Evolutionary conservation across 2,113 vertebrate species (phyloP).

Genomic region (Tautogolabrus adspersus): DNA sequence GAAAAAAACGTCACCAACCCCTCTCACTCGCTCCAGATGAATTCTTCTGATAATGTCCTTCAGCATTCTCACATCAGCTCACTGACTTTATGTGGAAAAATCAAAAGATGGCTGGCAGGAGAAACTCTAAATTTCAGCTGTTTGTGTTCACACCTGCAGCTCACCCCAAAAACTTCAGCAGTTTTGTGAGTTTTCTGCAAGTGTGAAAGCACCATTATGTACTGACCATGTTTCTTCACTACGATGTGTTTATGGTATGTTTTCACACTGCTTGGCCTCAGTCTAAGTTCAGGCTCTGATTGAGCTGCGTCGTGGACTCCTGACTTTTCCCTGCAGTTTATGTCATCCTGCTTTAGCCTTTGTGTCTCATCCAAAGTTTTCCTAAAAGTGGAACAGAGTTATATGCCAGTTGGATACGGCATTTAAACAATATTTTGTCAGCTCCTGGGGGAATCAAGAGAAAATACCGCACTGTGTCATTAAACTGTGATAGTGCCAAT

Average conservation of each 20-base stretch:
- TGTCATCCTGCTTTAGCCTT: background rate
- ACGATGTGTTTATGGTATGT: background rate
- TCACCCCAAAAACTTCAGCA: too few relatives aligned
- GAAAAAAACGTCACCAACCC: too few relatives aligned
- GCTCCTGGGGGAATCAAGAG: background rate
- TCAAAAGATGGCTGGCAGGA: too few relatives aligned
- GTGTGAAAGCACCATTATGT: too few relatives aligned
- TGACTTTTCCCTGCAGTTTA: background rate
- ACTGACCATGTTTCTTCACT: too few relatives aligned
- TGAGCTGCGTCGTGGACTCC: background rate
- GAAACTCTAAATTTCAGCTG: too few relatives aligned
- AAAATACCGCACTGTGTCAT: background rate
- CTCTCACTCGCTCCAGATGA: too few relatives aligned
- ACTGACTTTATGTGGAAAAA: too few relatives aligned
- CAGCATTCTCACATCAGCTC: too few relatives aligned
- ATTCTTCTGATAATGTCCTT: too few relatives aligned
- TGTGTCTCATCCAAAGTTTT: background rate
- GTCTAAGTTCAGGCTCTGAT: background rate
- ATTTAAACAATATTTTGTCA: background rate
- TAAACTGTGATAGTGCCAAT: constrained; percentile 4
- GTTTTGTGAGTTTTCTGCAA: too few relatives aligned
- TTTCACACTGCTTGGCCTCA: background rate
- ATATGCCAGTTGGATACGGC: background rate
- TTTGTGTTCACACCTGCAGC: too few relatives aligned
- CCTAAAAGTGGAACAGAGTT: background rate